Evolutionary conservation across 2,113 vertebrate genomes (phyloP).

Genomic region (Numida meleagris): DNA sequence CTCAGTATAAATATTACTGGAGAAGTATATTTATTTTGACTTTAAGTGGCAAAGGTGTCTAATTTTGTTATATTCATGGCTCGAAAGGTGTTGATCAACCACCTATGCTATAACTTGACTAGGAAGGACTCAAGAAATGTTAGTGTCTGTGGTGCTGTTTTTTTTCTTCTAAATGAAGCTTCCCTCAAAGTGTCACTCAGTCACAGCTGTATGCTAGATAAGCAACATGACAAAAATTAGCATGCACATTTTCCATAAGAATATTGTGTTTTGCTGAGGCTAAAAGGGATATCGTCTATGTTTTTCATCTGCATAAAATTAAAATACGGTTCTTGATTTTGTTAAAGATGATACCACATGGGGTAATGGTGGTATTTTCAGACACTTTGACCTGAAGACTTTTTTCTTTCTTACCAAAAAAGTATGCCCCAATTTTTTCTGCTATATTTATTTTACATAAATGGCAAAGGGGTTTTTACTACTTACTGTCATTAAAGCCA

Average conservation of each 20-base stretch:
- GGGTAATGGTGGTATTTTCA: background rate
- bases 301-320: background rate
- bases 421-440: background rate
- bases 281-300: background rate
- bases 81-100: slow-evolving; percentile 26
- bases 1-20: background rate
- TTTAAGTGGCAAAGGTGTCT: background rate
- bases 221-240: background rate
- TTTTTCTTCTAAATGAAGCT: background rate
- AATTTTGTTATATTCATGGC: background rate
- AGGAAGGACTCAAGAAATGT: background rate
- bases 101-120: background rate
- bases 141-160: background rate
- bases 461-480: background rate
- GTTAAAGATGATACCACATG: background rate
- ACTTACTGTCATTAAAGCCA: background rate
- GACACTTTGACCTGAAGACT: background rate
- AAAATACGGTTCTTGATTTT: background rate
- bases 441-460: background rate
- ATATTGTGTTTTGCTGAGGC: background rate
- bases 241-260: background rate
- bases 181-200: background rate
- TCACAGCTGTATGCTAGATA: background rate
- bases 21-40: background rate
- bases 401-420: background rate